Percentiles rank a stretch among this genome's conserved stretches.
phyloP scores from a whole-genome alignment of 2,888 invertebrate species.

The Alviniconcha strummeri region DNA sequence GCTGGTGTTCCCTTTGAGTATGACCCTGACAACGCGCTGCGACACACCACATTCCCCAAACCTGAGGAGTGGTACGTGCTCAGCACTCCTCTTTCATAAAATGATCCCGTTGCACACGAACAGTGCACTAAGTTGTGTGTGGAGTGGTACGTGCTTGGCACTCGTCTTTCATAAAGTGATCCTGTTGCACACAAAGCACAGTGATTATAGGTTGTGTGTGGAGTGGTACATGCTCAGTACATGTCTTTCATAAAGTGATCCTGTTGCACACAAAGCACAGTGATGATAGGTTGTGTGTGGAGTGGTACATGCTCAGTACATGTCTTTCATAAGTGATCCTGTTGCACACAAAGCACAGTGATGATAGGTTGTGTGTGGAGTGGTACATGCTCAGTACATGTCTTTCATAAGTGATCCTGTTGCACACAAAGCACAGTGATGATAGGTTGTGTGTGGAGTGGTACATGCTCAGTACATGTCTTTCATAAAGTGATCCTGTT shows the following conservation, averaged over 20 bases:
- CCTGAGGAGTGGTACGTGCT: conserved; percentile 91
- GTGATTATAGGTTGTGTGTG: not conserved
- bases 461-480: no score
- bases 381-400: not conserved
- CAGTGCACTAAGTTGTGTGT: not conserved
- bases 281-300: not conserved
- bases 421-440: no score
- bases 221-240: not conserved
- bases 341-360: not conserved
- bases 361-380: not conserved
- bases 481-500: no score
- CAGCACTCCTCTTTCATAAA: no score
- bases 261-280: not conserved
- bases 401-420: not conserved
- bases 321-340: not conserved
- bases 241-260: not conserved
- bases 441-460: no score
- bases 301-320: not conserved
- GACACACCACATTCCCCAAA: conserved; percentile 95
- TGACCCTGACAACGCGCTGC: conserved; percentile 97
- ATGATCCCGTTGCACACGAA: not conserved
- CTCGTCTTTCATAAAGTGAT: not conserved
- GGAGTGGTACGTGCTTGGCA: not conserved
- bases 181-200: not conserved
- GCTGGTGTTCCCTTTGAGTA: conserved; percentile 99